Evolutionary conservation across 2,113 vertebrate genomes (phyloP), one percentile per base, ranked within the genome.

Genomic region (Archocentrus centrarchus): DNA sequence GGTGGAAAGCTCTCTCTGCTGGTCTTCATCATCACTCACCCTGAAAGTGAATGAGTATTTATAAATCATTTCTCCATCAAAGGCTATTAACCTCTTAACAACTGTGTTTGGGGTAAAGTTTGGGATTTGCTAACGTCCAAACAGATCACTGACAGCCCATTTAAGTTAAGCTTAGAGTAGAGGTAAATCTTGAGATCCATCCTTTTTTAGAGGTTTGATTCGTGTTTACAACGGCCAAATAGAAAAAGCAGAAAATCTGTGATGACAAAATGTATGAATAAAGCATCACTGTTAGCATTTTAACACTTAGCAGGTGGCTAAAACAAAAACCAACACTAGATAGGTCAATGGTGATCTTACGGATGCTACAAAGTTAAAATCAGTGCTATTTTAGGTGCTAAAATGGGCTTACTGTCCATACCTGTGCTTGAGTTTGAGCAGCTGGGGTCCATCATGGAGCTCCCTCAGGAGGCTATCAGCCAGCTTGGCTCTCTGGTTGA

Each of bases 401-500:
- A 53, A 27, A 17, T 18, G 27, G 5, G 24, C 18, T 13, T 20
- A 1, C 22, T 20, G 44, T 59, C 60, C 77, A 11, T 81, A 92
- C 93, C 87, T 89, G 35, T 85, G 84, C 53, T 20, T 4, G 4
- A 93, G 84, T 15, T 82, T 80, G 24, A 87, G 79, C 66, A 82
- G 39, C 7, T 73, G 82, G 13, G 91, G 76, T 15, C 77, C 85
- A 22, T 88, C 85, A 27, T 87, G 80, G 53, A 95, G 73, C 53
- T 95, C 93, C 24, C n/a, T 87, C 81, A 94, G 81, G 60, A 96
- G 91, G 37, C 84, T 90, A 77, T 93, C 86, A 4, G 93, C 89
- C 81, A 95, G 85, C 11, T 89, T 87, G 18, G 79, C 58, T 27
- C 94, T 91, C 15, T 82, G 79, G 41, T 61, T 76, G 82, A 95